Evolutionary conservation across 2,797 vertebrate species (phyloP).

Genomic region (Sebastes reedi): DNA sequence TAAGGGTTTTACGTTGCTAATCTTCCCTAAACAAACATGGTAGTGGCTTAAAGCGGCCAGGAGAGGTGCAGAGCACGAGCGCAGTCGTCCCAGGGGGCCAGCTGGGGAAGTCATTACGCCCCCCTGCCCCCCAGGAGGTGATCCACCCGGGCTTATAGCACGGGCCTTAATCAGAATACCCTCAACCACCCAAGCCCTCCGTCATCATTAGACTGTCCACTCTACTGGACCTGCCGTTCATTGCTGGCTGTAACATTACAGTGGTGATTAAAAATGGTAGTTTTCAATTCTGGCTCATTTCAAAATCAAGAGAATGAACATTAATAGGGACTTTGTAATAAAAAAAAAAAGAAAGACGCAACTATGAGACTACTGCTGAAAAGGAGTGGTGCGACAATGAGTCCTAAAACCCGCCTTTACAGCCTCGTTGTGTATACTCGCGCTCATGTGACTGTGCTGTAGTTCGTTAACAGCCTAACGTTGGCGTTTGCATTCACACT

Average conservation of each 20-base stretch:
- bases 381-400: rapidly evolving
- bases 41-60: conserved; percentile 74
- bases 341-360: neutral
- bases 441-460: too few species aligned
- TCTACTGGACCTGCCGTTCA: conserved; percentile 4
- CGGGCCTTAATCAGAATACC: conserved; percentile 68
- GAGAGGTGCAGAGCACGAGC: conserved; percentile 82
- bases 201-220: conserved; percentile 22
- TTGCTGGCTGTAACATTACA: conserved; percentile 28
- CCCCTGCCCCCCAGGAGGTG: conserved; percentile 68
- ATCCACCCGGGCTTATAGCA: conserved; percentile 65
- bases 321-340: neutral
- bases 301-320: neutral
- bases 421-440: too few species aligned
- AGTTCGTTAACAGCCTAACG: too few species aligned
- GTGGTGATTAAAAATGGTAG: neutral
- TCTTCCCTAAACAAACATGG: conserved; percentile 85
- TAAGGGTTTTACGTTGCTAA: conserved; percentile 87
- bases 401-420: too few species aligned
- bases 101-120: conserved; percentile 86
- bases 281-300: neutral
- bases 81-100: conserved; percentile 80
- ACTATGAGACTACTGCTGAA: neutral
- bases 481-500: neutral
- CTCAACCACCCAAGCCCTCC: neutral